These are phyloP conservation scores for Sebastes cheni DNA, from an alignment of 2,797 vertebrate genomes.

Conservation along the genomic window DNA sequence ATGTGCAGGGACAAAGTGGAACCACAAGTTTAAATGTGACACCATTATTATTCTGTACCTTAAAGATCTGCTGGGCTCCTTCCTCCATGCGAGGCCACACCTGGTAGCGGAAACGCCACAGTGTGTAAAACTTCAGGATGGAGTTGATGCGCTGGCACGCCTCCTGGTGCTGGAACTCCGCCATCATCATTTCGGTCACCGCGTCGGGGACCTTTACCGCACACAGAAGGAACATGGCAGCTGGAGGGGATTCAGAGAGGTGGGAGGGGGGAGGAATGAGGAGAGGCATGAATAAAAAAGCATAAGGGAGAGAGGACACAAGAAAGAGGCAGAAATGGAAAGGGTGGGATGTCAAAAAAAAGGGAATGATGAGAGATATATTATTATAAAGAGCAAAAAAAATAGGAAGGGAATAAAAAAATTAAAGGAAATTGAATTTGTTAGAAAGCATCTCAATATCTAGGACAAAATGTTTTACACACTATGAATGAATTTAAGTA, in stretches of 20 bases:
- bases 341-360: not conserved
- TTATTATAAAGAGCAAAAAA: not conserved
- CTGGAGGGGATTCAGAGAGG: constrained; percentile 69
- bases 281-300: not conserved
- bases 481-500: not conserved
- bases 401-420: no score
- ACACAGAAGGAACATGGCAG: constrained; percentile 98
- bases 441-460: not conserved
- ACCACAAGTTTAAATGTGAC: not conserved
- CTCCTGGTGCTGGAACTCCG: constrained; percentile 98
- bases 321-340: not conserved
- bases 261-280: not conserved
- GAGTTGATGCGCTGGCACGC: constrained; percentile 96
- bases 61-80: constrained; percentile 98
- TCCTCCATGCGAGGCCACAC: constrained; percentile 99
- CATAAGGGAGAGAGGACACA: not conserved
- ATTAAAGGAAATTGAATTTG: not conserved
- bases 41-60: constrained; percentile 77
- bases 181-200: constrained; percentile 98
- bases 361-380: not conserved
- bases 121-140: constrained; percentile 95
- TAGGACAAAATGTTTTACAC: not conserved
- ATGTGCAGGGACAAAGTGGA: not conserved
- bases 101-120: constrained; percentile 99
- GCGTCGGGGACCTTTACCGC: constrained; percentile 97